Percentiles rank a stretch among this genome's conserved stretches.
Evolutionary conservation across 2,113 vertebrate species (phyloP).

Genomic region (Spermophilus dauricus): DNA sequence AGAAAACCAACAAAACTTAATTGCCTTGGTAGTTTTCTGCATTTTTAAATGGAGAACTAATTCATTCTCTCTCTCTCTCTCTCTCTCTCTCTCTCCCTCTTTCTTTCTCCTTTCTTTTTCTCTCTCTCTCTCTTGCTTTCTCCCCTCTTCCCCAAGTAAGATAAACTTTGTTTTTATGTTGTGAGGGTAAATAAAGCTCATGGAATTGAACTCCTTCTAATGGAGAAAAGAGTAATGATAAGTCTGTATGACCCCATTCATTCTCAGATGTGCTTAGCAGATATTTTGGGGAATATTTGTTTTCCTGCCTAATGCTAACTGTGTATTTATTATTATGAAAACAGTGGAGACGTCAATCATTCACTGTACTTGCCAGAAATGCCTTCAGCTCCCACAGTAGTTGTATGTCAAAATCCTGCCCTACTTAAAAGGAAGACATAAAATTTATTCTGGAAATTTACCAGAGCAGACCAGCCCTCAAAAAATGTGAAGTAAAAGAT

Average conservation of each 20-base stretch:
- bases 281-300: constrained; percentile 65
- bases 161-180: constrained; percentile 63
- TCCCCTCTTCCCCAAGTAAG: background rate
- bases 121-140: background rate
- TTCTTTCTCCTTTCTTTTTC: background rate
- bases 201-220: constrained; percentile 14
- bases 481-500: constrained; percentile 84
- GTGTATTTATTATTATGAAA: constrained; percentile 82
- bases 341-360: constrained; percentile 75
- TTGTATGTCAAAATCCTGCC: constrained; percentile 78
- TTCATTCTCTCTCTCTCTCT: background rate
- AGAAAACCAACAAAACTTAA: constrained; percentile 78
- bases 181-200: constrained; percentile 61
- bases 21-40: constrained; percentile 62
- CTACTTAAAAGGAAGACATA: constrained; percentile 81
- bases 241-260: constrained; percentile 62
- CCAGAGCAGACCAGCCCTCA: constrained; percentile 77
- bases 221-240: constrained; percentile 46
- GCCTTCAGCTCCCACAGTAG: constrained; percentile 73
- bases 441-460: constrained; percentile 85
- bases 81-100: too few relatives aligned
- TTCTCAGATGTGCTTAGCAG: constrained; percentile 80
- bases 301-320: constrained; percentile 73
- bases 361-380: constrained; percentile 69
- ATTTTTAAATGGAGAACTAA: constrained; percentile 55